Base-by-base conservation (phyloP, 2,113 vertebrate species). In the Muntiacus reevesi region DNA sequence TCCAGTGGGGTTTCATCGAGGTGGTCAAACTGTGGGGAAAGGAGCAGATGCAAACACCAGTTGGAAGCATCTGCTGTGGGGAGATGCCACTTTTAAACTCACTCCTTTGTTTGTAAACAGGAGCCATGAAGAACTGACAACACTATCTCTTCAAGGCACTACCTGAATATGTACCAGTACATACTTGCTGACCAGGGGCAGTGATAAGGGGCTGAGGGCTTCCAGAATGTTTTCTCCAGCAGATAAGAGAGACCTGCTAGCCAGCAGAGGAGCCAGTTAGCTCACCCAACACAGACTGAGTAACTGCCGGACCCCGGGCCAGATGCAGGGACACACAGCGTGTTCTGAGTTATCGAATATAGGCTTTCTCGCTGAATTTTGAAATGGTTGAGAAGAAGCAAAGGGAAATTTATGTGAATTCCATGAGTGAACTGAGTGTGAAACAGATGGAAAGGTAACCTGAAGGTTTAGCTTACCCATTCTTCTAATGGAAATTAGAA, bases 1-100 rank as follows among this genome's bases (percentile, higher is more conserved):
- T 55, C 50, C 40, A 28, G 27, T 30, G 28, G 81, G 25, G 14
- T 15, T 1, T 50, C 59, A 40, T 3, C 7, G 2, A 50, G 36
- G 11, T 52, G n/a, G 36, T 10, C 0, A 0, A 7, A 28, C 27
- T 33, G 62, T 12, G 0, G 11, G 19, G 57, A 60, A 79, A 54
- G n/a, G 3, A 87, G 21, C 43, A 45, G 40, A 55, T 43, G n/a
- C n/a, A 14, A n/a, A 23, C 33, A 74, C 40, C 27, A 15, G 50
- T 8, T 23, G 30, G 71, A 83, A 55, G 30, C 3, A 6, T 9
- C 50, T 9, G 27, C 30, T 33, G 3, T 2, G 52, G 43, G 55
- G 9, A 81, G 81, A 90, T 4, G 21, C 12, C 36, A 17, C 86
- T 82, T 67, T 15, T 59, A 14, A 92, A 89, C 14, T 21, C 28